Evolutionary conservation across 2,113 vertebrate genomes (phyloP), one percentile per base, ranked within the genome.

Genomic region (Furnarius figulus): DNA sequence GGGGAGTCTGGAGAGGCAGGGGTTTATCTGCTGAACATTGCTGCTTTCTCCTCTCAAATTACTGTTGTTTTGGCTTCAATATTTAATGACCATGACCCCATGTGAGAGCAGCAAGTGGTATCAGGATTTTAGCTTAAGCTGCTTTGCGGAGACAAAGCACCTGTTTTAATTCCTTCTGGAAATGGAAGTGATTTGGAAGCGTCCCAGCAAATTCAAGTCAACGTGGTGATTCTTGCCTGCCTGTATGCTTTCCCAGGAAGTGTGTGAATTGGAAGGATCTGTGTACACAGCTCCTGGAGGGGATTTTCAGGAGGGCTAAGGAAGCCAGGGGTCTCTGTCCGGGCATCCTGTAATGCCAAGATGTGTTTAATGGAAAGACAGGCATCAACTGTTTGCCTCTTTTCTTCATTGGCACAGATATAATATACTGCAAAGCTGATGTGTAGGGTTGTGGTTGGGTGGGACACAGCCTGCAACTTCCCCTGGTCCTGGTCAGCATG

Each of bases 141-240:
- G 59, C 91, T 95, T 95, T 92, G 70, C 73, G 20, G 86, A 84
- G 80, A 61, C 89, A 87, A 93, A 95, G 93, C 73, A 81, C 94
- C 66, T 84, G 84, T 21, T 94, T 81, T 86, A 93, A 92, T 92
- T 92, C 80, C 76, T 87, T 31, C 94, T 95, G 94, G 91, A 90
- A 90, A 78, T 50, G 50, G 79, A 63, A 74, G 73, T n/a, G 85
- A 39, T 93, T 87, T 95, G 93, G 77, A 89, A 87, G 33, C 1
- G 3, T 75, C 92, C 70, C 85, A 72, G 70, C 42, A 67, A 77
- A 77, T 8, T 49, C 40, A 62, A 93, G 70, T 53, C 46, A 1
- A 13, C 58, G 56, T 23, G 53, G 42, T n/a, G 21, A 40, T 14
- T 22, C 46, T 22, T 14, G 56, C 68, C 62, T 42, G 79, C 49